A percentile compares a stretch with the other conserved stretches of the same genome.
Evolutionary conservation across 64 coral and sea anemone genomes (phyloP).

Genomic region (Montipora foliosa): DNA sequence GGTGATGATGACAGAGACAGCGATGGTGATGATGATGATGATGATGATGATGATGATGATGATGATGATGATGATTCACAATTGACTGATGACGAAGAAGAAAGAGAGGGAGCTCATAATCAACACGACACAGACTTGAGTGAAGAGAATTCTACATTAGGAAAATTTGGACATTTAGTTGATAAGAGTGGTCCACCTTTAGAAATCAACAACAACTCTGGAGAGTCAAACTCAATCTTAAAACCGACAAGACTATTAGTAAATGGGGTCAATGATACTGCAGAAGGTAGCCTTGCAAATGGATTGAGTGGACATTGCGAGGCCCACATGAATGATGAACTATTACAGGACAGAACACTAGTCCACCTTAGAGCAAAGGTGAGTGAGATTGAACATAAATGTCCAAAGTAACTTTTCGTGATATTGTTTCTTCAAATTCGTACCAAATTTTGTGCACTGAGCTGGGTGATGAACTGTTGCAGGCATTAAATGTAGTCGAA

Average conservation of each 20-base stretch:
- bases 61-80: slow-evolving; percentile 65
- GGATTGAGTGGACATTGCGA: slow-evolving; percentile 27
- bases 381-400: neutral
- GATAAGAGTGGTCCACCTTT: slow-evolving; percentile 50
- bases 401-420: too few species aligned
- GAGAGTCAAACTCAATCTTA: neutral
- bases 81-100: slow-evolving; percentile 71
- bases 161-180: slow-evolving; percentile 86
- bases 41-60: neutral
- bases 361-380: slow-evolving; percentile 61
- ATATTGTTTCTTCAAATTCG: too few species aligned
- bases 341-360: slow-evolving; percentile 46
- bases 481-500: too few species aligned
- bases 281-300: neutral
- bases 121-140: slow-evolving; percentile 61
- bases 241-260: slow-evolving; percentile 18
- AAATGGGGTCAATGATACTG: slow-evolving; percentile 11
- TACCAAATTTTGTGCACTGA: too few species aligned
- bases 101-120: slow-evolving; percentile 15
- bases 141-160: slow-evolving; percentile 69
- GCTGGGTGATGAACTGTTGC: too few species aligned
- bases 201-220: slow-evolving; percentile 55
- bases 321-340: neutral
- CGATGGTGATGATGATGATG: too few species aligned
- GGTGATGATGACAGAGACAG: too few species aligned